Evolutionary conservation across 2,797 vertebrate species (phyloP).

Genomic region (Capromys pilorides): DNA sequence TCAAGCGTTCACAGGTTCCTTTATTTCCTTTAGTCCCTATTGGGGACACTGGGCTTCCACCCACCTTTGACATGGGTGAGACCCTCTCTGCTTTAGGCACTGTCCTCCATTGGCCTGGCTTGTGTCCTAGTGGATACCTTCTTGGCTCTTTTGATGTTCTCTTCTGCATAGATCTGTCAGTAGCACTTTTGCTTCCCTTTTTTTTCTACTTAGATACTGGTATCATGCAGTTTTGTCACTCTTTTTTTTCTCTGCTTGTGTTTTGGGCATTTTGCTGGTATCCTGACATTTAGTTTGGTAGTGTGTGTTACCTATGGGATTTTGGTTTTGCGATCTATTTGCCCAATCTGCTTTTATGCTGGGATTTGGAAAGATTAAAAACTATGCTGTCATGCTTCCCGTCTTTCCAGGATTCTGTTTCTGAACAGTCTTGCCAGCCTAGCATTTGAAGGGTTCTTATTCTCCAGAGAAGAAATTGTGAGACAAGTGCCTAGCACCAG

Average conservation of each 20-base stretch:
- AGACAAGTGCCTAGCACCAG: background rate
- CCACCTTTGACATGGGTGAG: accelerated
- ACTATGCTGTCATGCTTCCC: background rate
- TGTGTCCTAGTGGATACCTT: background rate
- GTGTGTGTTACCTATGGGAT: background rate
- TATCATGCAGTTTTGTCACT: background rate
- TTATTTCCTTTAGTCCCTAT: background rate
- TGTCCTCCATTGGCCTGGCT: background rate
- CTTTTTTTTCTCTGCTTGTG: background rate
- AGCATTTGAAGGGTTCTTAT: background rate
- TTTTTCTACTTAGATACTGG: background rate
- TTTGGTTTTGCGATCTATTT: constrained; percentile 20
- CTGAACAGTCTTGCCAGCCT: background rate
- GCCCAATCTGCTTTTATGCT: background rate
- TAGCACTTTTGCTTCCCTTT: background rate
- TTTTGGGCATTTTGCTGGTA: background rate
- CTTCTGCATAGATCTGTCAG: background rate
- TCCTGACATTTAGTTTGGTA: background rate
- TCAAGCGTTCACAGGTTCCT: background rate
- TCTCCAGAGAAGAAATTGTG: background rate
- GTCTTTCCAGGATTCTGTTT: background rate
- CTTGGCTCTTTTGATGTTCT: background rate
- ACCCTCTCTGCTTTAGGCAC: background rate
- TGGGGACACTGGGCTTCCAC: background rate
- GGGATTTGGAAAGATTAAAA: constrained; percentile 40